These are phyloP conservation scores for Dynastes grantii DNA, from an alignment of 2,888 invertebrate species.

Conservation along the genomic window DNA sequence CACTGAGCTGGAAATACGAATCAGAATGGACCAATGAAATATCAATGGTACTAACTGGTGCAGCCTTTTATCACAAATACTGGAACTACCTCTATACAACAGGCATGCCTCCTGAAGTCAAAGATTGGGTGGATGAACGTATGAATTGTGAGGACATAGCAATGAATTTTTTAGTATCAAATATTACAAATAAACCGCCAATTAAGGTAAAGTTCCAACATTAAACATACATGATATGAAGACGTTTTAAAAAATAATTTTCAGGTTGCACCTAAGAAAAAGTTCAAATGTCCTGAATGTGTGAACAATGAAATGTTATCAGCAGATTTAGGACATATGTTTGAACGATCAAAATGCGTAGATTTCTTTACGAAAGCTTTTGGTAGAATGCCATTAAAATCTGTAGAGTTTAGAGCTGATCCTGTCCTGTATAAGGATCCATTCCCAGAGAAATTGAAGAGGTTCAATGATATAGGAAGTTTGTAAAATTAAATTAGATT, in stretches of 20 bases:
- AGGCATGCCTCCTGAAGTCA: slow-evolving; percentile 88
- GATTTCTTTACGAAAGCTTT: slow-evolving; percentile 83
- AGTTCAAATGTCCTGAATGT: slow-evolving; percentile 97
- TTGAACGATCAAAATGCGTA: slow-evolving; percentile 92
- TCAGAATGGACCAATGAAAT: slow-evolving; percentile 98
- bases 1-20: slow-evolving; percentile 92
- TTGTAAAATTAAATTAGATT: slow-evolving; percentile 73
- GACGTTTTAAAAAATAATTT: slow-evolving; percentile 52
- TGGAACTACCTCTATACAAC: slow-evolving; percentile 96
- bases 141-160: slow-evolving; percentile 99
- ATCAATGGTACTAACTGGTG: slow-evolving; percentile 97
- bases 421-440: slow-evolving; percentile 93
- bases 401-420: slow-evolving; percentile 95
- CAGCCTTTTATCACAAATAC: slow-evolving; percentile 97
- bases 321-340: slow-evolving; percentile 93
- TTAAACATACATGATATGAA: neutral
- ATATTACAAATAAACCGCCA: slow-evolving; percentile 93
- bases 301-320: slow-evolving; percentile 95
- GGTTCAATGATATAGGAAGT: slow-evolving; percentile 92
- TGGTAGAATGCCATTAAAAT: slow-evolving; percentile 89
- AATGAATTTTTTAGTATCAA: slow-evolving; percentile 97
- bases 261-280: slow-evolving; percentile 94
- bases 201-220: slow-evolving; percentile 80
- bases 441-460: slow-evolving; percentile 88
- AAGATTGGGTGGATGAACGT: slow-evolving; percentile 92